These are phyloP conservation scores for Nansenia antarctica DNA, from an alignment of 2,113 vertebrate genomes.

Conservation along the genomic window DNA sequence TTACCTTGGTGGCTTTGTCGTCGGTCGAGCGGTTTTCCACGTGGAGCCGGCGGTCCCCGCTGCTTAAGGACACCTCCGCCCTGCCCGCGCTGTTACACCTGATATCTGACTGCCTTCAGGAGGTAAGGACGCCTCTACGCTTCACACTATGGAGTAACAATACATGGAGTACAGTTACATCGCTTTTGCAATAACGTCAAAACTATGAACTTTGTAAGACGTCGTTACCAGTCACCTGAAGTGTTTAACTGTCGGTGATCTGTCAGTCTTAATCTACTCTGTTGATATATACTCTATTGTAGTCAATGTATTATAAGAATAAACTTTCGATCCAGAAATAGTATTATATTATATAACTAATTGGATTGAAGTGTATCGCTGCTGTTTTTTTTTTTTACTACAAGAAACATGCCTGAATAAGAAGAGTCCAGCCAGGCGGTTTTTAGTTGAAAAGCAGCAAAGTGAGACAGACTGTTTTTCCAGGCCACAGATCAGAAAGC, in stretches of 20 bases:
- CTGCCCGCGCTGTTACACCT: slow-evolving; percentile 30
- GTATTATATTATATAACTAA: not conserved
- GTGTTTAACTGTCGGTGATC: too few relatives aligned
- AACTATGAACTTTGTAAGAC: too few relatives aligned
- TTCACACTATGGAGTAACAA: too few relatives aligned
- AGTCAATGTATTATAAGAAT: too few relatives aligned
- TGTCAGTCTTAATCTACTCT: too few relatives aligned
- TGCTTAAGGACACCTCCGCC: slow-evolving; percentile 19
- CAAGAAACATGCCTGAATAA: not conserved
- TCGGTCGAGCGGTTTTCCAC: not conserved
- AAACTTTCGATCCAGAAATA: too few relatives aligned
- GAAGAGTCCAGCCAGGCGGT: not conserved
- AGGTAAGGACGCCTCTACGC: slow-evolving; percentile 56
- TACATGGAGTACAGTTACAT: not conserved
- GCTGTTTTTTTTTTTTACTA: too few relatives aligned
- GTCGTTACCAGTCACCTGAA: too few relatives aligned
- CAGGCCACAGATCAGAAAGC: slow-evolving; percentile 23
- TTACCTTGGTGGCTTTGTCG: not conserved
- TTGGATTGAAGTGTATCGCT: not conserved
- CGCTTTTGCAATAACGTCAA: too few relatives aligned
- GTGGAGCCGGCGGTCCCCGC: slow-evolving; percentile 21
- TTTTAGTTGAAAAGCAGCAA: slow-evolving; percentile 18
- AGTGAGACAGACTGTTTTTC: slow-evolving; percentile 8
- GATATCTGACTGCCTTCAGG: slow-evolving; percentile 12
- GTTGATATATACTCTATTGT: too few relatives aligned